A percentile compares a stretch with the other conserved stretches of the same genome.
phyloP scores from a whole-genome alignment of 1,140 invertebrate genomes.

The Drosophila micromelanica region DNA sequence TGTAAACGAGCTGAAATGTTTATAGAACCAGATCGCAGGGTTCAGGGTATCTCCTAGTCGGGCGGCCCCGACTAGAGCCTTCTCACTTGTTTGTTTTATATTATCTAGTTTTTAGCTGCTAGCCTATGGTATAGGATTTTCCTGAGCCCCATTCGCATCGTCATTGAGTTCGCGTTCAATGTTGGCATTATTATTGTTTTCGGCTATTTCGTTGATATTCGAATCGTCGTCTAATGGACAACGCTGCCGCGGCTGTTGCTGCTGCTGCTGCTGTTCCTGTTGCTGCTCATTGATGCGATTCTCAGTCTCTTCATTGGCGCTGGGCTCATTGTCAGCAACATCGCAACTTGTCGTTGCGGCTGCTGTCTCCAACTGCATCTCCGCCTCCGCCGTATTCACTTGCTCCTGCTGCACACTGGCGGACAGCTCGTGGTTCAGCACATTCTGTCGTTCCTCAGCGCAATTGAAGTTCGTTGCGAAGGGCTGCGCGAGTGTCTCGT shows the following conservation, averaged over 20 bases:
- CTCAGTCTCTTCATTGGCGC: slow-evolving; percentile 74
- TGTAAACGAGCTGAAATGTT: too few species aligned
- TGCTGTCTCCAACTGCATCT: slow-evolving; percentile 1
- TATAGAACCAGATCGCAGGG: too few species aligned
- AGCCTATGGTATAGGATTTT: slow-evolving; percentile 44
- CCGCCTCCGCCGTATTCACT: neutral
- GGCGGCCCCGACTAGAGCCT: too few species aligned
- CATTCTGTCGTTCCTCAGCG: slow-evolving; percentile 76
- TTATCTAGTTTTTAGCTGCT: neutral
- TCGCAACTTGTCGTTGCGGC: slow-evolving; percentile 7
- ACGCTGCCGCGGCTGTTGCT: slow-evolving; percentile 29
- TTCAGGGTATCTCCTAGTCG: too few species aligned
- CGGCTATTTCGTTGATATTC: slow-evolving; percentile 83
- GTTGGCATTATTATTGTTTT: slow-evolving; percentile 83
- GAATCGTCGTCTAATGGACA: slow-evolving; percentile 53
- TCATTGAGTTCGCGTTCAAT: slow-evolving; percentile 81
- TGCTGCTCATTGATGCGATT: slow-evolving; percentile 75
- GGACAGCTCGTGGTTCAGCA: slow-evolving; percentile 69
- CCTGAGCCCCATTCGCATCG: slow-evolving; percentile 63
- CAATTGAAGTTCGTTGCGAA: slow-evolving; percentile 29
- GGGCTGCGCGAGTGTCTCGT: slow-evolving; percentile 47
- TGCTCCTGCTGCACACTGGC: slow-evolving; percentile 25
- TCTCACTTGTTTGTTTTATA: too few species aligned
- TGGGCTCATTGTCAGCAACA: neutral
- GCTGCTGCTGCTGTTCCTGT: slow-evolving; percentile 37